Conservation (phyloP, 1,140 invertebrate species). For the Drosophila bocqueti region DNA sequence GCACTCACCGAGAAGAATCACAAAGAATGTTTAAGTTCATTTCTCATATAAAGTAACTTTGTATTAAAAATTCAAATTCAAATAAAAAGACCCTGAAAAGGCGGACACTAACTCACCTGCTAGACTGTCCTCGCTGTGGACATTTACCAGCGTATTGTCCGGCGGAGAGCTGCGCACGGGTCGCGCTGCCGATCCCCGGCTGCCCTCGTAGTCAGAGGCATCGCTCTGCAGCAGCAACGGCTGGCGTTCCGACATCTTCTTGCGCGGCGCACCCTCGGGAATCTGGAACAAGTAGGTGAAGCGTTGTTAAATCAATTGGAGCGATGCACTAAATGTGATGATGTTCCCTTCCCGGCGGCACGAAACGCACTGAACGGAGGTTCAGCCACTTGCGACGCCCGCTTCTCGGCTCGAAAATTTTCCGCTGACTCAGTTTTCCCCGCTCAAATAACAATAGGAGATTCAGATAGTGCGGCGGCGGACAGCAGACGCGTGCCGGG, state of each 20-base stretch:
- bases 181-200: slow-evolving; percentile 49
- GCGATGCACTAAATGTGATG: neutral
- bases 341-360: slow-evolving; percentile 30
- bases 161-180: slow-evolving; percentile 83
- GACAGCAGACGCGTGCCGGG: slow-evolving; percentile 24
- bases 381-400: slow-evolving; percentile 26
- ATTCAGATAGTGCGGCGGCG: slow-evolving; percentile 38
- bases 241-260: slow-evolving; percentile 85
- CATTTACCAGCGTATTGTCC: slow-evolving; percentile 83
- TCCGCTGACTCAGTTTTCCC: slow-evolving; percentile 68
- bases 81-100: neutral
- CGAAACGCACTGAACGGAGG: slow-evolving; percentile 49
- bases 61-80: neutral
- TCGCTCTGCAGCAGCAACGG: slow-evolving; percentile 81
- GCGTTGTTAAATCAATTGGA: neutral
- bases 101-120: slow-evolving; percentile 61
- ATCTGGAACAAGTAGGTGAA: slow-evolving; percentile 33
- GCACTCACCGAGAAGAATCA: slow-evolving; percentile 50
- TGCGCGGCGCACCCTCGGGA: slow-evolving; percentile 57
- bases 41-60: neutral
- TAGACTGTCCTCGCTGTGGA: slow-evolving; percentile 80
- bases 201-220: slow-evolving; percentile 62
- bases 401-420: slow-evolving; percentile 64
- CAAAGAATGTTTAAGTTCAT: slow-evolving; percentile 15
- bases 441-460: slow-evolving; percentile 36